Evolutionary conservation across 2,113 vertebrate genomes (phyloP).

Genomic region (Pelobates fuscus): DNA sequence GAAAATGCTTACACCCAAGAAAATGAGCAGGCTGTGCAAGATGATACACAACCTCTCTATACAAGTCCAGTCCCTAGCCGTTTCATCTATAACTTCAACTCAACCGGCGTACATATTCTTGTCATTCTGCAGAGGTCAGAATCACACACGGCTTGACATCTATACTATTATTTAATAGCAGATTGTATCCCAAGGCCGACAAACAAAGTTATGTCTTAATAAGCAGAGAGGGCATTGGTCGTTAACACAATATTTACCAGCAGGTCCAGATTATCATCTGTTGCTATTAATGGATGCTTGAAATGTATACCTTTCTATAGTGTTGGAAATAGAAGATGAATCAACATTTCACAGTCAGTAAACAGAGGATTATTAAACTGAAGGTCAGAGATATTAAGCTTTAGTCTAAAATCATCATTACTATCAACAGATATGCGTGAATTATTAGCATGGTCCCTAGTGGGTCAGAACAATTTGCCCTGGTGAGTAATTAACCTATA

Average conservation of each 20-base stretch:
- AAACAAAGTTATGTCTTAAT: neutral
- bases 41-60: slow-evolving; percentile 43
- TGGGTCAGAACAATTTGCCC: slow-evolving; percentile 14
- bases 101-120: neutral
- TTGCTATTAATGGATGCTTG: neutral
- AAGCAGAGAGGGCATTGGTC: neutral
- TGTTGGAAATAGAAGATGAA: neutral
- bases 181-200: neutral
- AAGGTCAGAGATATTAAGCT: neutral
- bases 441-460: neutral
- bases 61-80: slow-evolving; percentile 24
- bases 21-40: slow-evolving; percentile 38
- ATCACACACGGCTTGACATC: neutral
- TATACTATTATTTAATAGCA: slow-evolving; percentile 12
- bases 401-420: slow-evolving; percentile 10
- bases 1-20: slow-evolving; percentile 42
- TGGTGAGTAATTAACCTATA: neutral
- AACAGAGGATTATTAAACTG: neutral
- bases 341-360: neutral
- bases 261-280: neutral
- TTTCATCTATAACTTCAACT: slow-evolving; percentile 27
- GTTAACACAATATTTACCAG: slow-evolving; percentile 2
- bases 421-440: slow-evolving; percentile 1
- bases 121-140: neutral
- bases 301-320: neutral